Conservation (phyloP, 2,888 invertebrate genomes). For the Girardia tigrina region DNA sequence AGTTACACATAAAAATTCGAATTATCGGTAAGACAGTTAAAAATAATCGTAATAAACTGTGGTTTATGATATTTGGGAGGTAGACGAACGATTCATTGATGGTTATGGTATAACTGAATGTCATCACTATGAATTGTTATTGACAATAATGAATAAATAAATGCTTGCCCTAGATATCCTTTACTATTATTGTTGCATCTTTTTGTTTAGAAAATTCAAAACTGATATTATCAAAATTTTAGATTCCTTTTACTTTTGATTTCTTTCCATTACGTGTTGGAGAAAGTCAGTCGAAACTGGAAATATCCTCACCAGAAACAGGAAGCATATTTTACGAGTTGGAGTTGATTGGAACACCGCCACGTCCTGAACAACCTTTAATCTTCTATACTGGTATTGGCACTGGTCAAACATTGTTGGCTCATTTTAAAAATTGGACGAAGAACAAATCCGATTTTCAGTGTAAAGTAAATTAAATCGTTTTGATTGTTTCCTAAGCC, state of each 20-base stretch:
- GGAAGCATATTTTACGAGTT: slow-evolving; percentile 49
- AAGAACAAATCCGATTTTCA: slow-evolving; percentile 50
- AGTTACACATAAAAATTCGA: no score
- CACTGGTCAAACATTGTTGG: slow-evolving; percentile 42
- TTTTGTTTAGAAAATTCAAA: no score
- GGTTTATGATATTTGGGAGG: no score
- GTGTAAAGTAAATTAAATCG: slow-evolving; percentile 45
- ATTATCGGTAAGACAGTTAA: no score
- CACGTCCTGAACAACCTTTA: slow-evolving; percentile 47
- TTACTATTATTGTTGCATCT: no score
- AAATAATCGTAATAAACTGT: no score
- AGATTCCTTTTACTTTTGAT: slow-evolving; percentile 48
- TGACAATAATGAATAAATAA: no score
- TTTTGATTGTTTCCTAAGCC: background rate
- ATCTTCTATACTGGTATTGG: slow-evolving; percentile 47
- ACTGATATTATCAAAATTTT: no score
- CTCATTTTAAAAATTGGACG: slow-evolving; percentile 49
- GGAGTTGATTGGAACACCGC: slow-evolving; percentile 45
- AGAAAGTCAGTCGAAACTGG: slow-evolving; percentile 43
- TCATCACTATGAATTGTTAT: no score
- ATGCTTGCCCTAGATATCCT: no score
- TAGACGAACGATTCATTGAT: no score
- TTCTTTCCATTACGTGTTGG: slow-evolving; percentile 49
- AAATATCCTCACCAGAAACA: slow-evolving; percentile 47
- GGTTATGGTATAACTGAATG: no score